phyloP scores from a whole-genome alignment of 2,888 invertebrate genomes.

The Eumerus sabulonum region DNA sequence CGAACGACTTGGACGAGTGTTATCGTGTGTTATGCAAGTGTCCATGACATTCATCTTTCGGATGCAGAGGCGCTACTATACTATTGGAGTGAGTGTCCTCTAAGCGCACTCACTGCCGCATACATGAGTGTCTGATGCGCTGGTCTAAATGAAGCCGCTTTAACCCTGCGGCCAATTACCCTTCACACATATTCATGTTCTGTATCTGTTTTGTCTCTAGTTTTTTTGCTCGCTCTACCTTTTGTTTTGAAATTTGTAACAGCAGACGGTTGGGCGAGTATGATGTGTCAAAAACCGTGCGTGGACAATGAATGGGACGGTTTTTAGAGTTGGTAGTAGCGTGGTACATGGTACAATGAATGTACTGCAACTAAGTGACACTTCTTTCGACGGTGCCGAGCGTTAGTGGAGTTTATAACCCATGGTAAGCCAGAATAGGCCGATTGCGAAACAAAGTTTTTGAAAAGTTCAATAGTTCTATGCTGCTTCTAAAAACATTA shows the following conservation, averaged over 20 bases:
- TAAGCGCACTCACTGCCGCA: background rate
- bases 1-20: no score
- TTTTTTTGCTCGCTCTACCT: constrained; percentile 19
- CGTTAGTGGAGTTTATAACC: constrained; percentile 24
- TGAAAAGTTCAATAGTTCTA: constrained; percentile 10
- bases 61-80: constrained; percentile 23
- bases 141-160: constrained; percentile 22
- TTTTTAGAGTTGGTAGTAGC: background rate
- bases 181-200: constrained; percentile 52
- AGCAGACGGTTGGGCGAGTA: constrained; percentile 4
- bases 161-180: constrained; percentile 55
- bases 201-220: constrained; percentile 2
- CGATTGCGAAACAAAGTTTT: constrained; percentile 9
- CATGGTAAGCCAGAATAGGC: background rate
- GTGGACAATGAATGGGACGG: constrained; percentile 50
- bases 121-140: constrained; percentile 21
- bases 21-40: constrained; percentile 11
- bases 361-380: constrained; percentile 39
- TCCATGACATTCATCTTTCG: constrained; percentile 39
- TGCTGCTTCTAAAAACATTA: background rate
- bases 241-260: constrained; percentile 1
- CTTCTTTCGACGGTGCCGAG: constrained; percentile 34
- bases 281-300: constrained; percentile 48
- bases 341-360: constrained; percentile 35
- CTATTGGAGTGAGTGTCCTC: constrained; percentile 39